Conservation (phyloP, 2,888 invertebrate species). For the Sphinx pinastri region DNA sequence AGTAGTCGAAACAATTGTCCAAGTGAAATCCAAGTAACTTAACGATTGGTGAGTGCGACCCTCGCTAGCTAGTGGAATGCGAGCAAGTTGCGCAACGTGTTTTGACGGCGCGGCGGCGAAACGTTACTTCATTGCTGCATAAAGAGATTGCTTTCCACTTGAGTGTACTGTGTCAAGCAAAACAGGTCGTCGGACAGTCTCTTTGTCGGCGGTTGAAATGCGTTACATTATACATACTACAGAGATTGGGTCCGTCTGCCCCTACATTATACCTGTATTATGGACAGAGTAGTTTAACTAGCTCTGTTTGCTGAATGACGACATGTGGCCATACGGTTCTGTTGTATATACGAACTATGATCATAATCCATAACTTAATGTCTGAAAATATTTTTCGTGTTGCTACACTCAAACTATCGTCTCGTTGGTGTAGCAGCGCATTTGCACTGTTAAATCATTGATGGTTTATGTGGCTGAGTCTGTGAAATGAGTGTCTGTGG, state of each 20-base stretch:
- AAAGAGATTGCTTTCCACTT: conserved; percentile 44
- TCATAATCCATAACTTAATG: background rate
- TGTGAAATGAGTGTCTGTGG: too few relatives aligned
- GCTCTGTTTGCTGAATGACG: conserved; percentile 11
- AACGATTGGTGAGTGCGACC: conserved; percentile 51
- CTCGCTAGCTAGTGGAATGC: conserved; percentile 60
- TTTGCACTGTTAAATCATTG: too few relatives aligned
- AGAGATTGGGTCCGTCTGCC: background rate
- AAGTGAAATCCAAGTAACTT: conserved; percentile 42
- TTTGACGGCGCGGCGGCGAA: conserved; percentile 66
- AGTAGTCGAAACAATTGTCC: conserved; percentile 16
- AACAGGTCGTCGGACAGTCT: conserved; percentile 36
- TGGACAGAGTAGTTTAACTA: background rate
- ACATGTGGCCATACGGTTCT: background rate
- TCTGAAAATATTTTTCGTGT: background rate
- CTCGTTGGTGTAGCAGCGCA: too few relatives aligned
- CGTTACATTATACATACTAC: conserved; percentile 10
- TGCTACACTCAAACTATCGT: too few relatives aligned
- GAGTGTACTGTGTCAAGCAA: conserved; percentile 37
- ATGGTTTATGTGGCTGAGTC: too few relatives aligned
- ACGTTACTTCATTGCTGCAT: conserved; percentile 57
- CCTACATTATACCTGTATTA: background rate
- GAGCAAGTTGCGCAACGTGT: conserved; percentile 72
- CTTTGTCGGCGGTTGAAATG: conserved; percentile 26
- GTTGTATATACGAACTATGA: background rate